These are phyloP conservation scores for Tangara arthus DNA, from an alignment of 2,797 vertebrate species.

Conservation along the genomic window DNA sequence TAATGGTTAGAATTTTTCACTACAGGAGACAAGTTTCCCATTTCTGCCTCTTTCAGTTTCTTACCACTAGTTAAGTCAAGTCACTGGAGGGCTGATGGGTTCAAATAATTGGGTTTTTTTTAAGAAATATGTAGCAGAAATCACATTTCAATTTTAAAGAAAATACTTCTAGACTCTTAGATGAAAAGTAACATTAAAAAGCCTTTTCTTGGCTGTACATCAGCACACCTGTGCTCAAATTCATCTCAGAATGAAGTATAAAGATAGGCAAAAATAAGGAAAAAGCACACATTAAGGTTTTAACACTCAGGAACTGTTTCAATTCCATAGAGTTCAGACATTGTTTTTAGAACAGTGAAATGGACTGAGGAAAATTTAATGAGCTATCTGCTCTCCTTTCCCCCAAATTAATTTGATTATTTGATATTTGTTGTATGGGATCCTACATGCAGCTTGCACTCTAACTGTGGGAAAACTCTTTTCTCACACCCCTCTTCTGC, in stretches of 20 bases:
- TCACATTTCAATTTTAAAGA: neutral
- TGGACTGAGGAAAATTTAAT: neutral
- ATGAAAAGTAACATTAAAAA: neutral
- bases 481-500: rapidly evolving
- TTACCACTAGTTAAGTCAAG: neutral
- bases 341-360: neutral
- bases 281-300: neutral
- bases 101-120: neutral
- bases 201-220: neutral
- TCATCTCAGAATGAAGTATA: neutral
- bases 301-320: neutral
- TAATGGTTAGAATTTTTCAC: neutral
- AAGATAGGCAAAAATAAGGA: neutral
- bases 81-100: neutral
- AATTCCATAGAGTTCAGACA: neutral
- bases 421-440: neutral
- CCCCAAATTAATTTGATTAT: neutral
- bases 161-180: neutral
- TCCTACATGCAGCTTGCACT: neutral
- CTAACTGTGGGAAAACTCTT: neutral
- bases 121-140: neutral
- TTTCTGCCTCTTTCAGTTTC: neutral
- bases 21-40: neutral
- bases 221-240: neutral
- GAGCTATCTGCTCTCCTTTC: neutral